phyloP scores from a whole-genome alignment of 2,797 vertebrate genomes.

The Sebastes alutus region DNA sequence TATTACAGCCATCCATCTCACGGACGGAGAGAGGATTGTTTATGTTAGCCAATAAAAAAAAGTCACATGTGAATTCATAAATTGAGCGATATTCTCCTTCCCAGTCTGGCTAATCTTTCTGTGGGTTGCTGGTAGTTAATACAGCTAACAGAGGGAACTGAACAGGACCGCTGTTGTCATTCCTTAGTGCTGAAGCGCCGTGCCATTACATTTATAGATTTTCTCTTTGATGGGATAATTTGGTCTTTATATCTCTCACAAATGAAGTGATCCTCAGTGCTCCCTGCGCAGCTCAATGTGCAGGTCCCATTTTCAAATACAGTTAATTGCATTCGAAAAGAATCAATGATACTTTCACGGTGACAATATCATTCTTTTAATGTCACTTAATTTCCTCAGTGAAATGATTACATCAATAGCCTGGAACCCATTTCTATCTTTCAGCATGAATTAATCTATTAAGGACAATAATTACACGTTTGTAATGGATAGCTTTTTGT shows the following conservation, averaged over 20 bases:
- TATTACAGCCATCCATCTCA: conserved; percentile 1
- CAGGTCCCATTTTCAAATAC: conserved; percentile 76
- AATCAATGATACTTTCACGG: conserved; percentile 80
- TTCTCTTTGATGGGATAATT: conserved; percentile 84
- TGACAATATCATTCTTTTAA: conserved; percentile 81
- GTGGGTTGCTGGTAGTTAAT: conserved; percentile 56
- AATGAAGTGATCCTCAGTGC: conserved; percentile 79
- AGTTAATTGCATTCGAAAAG: conserved; percentile 81
- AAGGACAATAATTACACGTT: conserved; percentile 77
- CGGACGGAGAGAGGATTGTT: conserved; percentile 18
- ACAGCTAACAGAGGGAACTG: conserved; percentile 64
- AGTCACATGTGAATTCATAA: conserved; percentile 24
- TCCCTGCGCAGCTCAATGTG: conserved; percentile 66
- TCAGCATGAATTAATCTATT: conserved; percentile 81
- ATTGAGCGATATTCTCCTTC: conserved; percentile 27
- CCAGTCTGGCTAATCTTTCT: conserved; percentile 33
- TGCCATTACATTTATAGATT: conserved; percentile 85
- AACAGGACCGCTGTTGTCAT: conserved; percentile 73
- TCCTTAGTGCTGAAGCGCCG: conserved; percentile 67
- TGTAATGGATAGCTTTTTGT: conserved; percentile 74
- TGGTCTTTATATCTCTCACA: conserved; percentile 82
- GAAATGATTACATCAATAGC: conserved; percentile 79
- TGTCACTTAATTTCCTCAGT: conserved; percentile 79
- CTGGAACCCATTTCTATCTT: conserved; percentile 78
- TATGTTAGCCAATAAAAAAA: conserved; percentile 27